Conservation (phyloP, 2,888 invertebrate species). For the Gastrophysa polygoni region DNA sequence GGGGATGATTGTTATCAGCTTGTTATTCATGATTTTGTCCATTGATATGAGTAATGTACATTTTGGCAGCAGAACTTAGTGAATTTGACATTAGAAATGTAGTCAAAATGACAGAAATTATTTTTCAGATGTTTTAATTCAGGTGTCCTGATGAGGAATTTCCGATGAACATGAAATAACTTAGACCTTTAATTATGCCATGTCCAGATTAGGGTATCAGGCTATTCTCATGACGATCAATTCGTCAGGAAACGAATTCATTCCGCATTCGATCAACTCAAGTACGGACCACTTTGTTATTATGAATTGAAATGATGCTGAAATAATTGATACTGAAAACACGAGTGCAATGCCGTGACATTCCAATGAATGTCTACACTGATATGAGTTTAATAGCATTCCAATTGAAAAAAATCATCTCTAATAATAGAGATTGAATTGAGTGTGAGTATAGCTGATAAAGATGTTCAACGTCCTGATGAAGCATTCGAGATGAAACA, state of each 20-base stretch:
- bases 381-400: conserved; percentile 15
- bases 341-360: background rate
- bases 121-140: too few relatives aligned
- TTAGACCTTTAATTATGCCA: too few relatives aligned
- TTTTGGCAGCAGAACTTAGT: too few relatives aligned
- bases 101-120: too few relatives aligned
- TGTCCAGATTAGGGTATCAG: too few relatives aligned
- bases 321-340: background rate
- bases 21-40: too few relatives aligned
- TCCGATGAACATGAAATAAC: too few relatives aligned
- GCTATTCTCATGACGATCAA: too few relatives aligned
- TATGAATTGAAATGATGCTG: conserved; percentile 9
- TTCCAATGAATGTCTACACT: background rate
- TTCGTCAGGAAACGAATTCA: background rate
- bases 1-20: too few relatives aligned
- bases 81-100: too few relatives aligned
- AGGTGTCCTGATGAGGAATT: too few relatives aligned
- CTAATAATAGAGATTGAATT: background rate
- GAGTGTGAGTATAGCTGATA: background rate
- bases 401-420: conserved; percentile 1
- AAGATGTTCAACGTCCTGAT: background rate
- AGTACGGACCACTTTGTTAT: conserved; percentile 6
- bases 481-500: background rate
- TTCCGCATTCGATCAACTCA: background rate
- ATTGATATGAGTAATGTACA: too few relatives aligned